phyloP scores from a whole-genome alignment of 2,113 vertebrate species.

The Boleophthalmus pectinirostris region DNA sequence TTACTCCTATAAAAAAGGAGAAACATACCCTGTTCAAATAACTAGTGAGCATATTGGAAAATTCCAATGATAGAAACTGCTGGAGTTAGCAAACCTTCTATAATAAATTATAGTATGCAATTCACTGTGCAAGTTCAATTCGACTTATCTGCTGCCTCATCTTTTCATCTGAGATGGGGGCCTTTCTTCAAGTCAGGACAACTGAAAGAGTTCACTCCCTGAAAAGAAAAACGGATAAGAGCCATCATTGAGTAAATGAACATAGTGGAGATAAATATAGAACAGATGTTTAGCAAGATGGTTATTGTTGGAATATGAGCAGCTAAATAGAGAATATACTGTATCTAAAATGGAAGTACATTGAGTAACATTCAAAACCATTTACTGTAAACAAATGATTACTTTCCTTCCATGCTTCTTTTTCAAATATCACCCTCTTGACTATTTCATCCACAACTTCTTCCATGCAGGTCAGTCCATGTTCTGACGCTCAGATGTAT shows the following conservation, averaged over 20 bases:
- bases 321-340: not conserved
- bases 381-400: not conserved
- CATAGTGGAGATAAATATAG: not conserved
- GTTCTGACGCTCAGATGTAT: conserved; percentile 33
- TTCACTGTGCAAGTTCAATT: conserved; percentile 38
- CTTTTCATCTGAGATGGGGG: conserved; percentile 41
- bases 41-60: conserved; percentile 6
- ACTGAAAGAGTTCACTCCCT: not conserved
- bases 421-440: conserved; percentile 41
- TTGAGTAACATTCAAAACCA: not conserved
- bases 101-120: conserved; percentile 28
- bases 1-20: not conserved
- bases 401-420: conserved; percentile 32
- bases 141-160: conserved; percentile 27
- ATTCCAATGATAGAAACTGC: not conserved
- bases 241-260: not conserved
- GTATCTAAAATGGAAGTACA: no score
- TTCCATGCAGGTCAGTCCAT: conserved; percentile 42
- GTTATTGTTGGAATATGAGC: not conserved
- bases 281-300: not conserved
- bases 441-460: conserved; percentile 42
- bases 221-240: not conserved
- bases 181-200: conserved; percentile 39
- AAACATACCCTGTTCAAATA: not conserved
- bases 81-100: conserved; percentile 17